These are phyloP conservation scores for Scaptodrosophila lebanonensis DNA, from an alignment of 1,140 invertebrate genomes.

Conservation along the genomic window DNA sequence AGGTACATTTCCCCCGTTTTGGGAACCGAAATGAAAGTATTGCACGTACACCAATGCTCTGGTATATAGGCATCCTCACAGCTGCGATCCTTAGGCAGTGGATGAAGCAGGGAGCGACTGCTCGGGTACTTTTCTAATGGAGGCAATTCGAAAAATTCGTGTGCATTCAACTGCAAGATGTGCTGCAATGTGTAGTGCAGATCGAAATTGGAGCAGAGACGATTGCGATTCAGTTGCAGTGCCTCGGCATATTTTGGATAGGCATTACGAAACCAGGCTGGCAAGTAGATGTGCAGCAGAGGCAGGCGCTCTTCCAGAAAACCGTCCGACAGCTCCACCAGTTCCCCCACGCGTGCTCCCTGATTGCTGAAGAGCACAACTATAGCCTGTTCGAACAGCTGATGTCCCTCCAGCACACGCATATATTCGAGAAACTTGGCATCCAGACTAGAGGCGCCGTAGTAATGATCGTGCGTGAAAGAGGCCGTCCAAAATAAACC, in stretches of 20 bases:
- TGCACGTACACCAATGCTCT: constrained; percentile 88
- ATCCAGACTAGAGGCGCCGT: constrained; percentile 83
- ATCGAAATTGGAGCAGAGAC: constrained; percentile 89
- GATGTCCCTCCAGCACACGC: constrained; percentile 40
- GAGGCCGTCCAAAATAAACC: constrained; percentile 87
- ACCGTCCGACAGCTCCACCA: constrained; percentile 82
- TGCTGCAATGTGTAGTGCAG: constrained; percentile 82
- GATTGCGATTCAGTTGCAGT: constrained; percentile 83
- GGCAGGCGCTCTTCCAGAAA: constrained; percentile 93
- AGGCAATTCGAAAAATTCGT: neutral
- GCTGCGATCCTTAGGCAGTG: constrained; percentile 81
- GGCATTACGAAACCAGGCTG: constrained; percentile 83
- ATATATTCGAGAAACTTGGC: constrained; percentile 79
- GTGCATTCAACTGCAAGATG: constrained; percentile 59
- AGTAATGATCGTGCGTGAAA: constrained; percentile 86
- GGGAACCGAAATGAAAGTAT: constrained; percentile 73
- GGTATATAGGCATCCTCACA: constrained; percentile 84
- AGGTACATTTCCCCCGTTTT: constrained; percentile 67
- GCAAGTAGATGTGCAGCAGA: constrained; percentile 87
- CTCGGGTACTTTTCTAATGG: constrained; percentile 76
- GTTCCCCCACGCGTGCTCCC: constrained; percentile 89
- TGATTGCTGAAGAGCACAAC: constrained; percentile 94
- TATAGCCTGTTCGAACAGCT: constrained; percentile 81
- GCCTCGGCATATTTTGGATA: constrained; percentile 82
- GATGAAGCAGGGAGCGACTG: constrained; percentile 83